Base-by-base conservation (phyloP, 2,888 invertebrate genomes). In the Eledona agricola region DNA sequence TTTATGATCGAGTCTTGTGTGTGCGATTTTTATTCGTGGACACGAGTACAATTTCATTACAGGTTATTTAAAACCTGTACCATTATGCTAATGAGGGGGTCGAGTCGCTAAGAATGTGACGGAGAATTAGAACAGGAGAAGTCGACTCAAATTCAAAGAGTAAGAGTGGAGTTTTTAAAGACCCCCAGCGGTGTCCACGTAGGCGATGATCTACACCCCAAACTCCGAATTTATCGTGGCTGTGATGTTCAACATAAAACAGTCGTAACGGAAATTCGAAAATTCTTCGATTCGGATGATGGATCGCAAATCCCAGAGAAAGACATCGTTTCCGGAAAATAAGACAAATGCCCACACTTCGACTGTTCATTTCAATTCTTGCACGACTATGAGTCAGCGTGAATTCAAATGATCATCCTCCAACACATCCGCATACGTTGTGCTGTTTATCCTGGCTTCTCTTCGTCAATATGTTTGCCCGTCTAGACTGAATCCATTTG, bases 11-110 rank as follows among this genome's bases (percentile, higher is more conserved):
- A 29, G 47, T 28, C 13, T n/a, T n/a, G n/a, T n/a, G n/a, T n/a
- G n/a, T 46, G 34, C 19, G n/a, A 29, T 37, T 37, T 37, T 29
- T 4, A 19, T 19, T 5, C 5, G 5, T n/a, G n/a, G n/a, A n/a
- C n/a, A 22, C 45, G 34, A 37, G 47, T 47, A 37, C 35, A 34
- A 34, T 46, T 46, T 46, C 46, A 47, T 47, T 47, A 37, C 37
- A 28, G 46, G 46, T 46, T 46, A 17, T 46, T 25, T 46, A 25
- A 26, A 42, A 46, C 46, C 35, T 46, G 46, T 46, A 46, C 46
- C 19, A 37, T 47, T 37, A 47, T 45, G 45, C 3, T 45, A 45
- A 45, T 45, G 32, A 45, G 34, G n/a, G n/a, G n/a, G n/a, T n/a
- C n/a, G n/a, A n/a, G n/a, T n/a, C n/a, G n/a, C n/a, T n/a, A n/a